phyloP scores from a whole-genome alignment of 2,113 vertebrate genomes.

The Cairina moschata region DNA sequence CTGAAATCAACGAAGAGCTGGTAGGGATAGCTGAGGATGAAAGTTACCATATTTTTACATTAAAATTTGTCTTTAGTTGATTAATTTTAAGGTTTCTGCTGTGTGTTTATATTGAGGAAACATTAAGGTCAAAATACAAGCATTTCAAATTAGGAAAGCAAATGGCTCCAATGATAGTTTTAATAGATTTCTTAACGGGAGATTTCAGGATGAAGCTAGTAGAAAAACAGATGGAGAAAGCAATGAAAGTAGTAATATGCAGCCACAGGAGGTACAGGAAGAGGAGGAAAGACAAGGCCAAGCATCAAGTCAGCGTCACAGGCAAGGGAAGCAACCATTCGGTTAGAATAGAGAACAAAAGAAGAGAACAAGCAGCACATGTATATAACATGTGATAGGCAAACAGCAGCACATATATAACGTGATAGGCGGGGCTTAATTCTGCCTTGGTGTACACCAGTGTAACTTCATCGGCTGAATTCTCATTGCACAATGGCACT shows the following conservation, averaged over 20 bases:
- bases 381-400: conserved; percentile 2
- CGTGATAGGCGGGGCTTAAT: neutral
- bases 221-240: neutral
- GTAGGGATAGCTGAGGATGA: neutral
- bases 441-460: neutral
- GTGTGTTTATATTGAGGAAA: neutral
- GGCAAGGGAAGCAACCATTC: neutral
- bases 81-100: conserved; percentile 19
- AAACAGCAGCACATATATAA: neutral
- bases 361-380: neutral
- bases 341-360: neutral
- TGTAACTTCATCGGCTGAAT: neutral
- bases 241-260: neutral
- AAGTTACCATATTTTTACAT: neutral
- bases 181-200: neutral
- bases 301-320: neutral
- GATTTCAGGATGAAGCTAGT: neutral
- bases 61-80: neutral
- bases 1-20: neutral
- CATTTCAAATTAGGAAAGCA: conserved; percentile 15
- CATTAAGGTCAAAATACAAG: neutral
- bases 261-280: neutral
- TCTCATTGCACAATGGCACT: conserved; percentile 18
- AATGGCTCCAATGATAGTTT: neutral
- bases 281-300: neutral